Percentiles rank a stretch among this genome's conserved stretches.
Evolutionary conservation across 2,888 invertebrate genomes (phyloP).

Genomic region (Macrophya alboannulata): DNA sequence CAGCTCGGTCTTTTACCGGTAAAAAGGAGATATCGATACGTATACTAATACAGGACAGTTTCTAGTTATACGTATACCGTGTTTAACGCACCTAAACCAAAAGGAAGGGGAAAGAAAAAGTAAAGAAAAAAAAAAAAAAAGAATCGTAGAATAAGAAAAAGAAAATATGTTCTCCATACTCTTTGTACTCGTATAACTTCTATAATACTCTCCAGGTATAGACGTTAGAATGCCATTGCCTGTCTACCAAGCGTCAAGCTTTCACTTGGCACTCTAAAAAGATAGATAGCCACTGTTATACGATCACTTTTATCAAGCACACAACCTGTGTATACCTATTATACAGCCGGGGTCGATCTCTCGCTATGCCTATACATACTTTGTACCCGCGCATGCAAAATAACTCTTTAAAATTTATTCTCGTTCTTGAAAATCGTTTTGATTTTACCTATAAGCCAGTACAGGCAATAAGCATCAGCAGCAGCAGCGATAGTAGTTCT

Average conservation of each 20-base stretch:
- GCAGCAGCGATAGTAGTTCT: not conserved
- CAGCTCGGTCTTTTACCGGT: slow-evolving; percentile 27
- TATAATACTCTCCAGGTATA: slow-evolving; percentile 24
- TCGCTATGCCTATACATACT: not conserved
- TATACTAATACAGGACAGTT: slow-evolving; percentile 15
- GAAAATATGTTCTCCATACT: not conserved
- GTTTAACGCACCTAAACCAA: not conserved
- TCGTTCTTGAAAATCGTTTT: slow-evolving; percentile 1
- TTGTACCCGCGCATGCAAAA: not conserved
- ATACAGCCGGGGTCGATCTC: slow-evolving; percentile 15
- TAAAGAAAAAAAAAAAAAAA: not conserved
- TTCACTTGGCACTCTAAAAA: slow-evolving; percentile 57
- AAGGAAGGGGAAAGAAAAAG: too few relatives aligned
- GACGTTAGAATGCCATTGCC: slow-evolving; percentile 51
- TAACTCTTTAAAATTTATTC: not conserved
- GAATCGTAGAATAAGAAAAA: not conserved
- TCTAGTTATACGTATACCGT: slow-evolving; percentile 24
- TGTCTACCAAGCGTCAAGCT: slow-evolving; percentile 55
- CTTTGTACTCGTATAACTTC: slow-evolving; percentile 32
- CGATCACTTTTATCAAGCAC: slow-evolving; percentile 49
- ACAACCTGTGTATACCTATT: not conserved
- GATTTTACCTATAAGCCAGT: not conserved
- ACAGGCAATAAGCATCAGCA: not conserved
- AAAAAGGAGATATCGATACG: slow-evolving; percentile 28
- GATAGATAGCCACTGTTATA: slow-evolving; percentile 45